Percentiles rank a stretch among this genome's conserved stretches.
Conservation (phyloP, 2,797 vertebrate species). For the Botia kubotai region DNA sequence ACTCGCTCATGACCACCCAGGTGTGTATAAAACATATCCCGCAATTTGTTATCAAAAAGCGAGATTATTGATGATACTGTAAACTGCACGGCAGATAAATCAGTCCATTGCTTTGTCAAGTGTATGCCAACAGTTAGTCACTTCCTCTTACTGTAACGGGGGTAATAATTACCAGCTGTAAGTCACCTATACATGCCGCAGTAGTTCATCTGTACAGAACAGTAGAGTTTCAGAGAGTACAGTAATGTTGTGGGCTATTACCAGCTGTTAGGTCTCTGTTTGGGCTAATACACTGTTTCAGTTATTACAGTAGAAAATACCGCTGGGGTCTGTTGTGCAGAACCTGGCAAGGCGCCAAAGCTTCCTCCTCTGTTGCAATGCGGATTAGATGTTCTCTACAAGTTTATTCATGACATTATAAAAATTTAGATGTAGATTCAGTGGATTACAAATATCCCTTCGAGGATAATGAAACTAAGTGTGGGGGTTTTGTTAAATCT, state of each 20-base stretch:
- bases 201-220: background rate
- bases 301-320: constrained; percentile 44
- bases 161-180: background rate
- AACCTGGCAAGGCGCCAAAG: constrained; percentile 45
- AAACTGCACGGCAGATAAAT: background rate
- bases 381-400: constrained; percentile 58
- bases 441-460: constrained; percentile 35
- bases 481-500: constrained; percentile 4
- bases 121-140: background rate
- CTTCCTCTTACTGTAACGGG: background rate
- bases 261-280: background rate
- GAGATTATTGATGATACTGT: background rate
- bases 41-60: background rate
- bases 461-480: constrained; percentile 39
- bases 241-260: background rate
- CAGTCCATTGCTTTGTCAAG: background rate
- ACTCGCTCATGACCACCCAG: background rate
- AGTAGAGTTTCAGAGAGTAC: background rate
- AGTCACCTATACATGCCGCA: too few species aligned
- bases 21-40: background rate
- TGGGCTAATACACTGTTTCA: constrained; percentile 15
- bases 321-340: constrained; percentile 43
- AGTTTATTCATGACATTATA: constrained; percentile 57
- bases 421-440: constrained; percentile 42
- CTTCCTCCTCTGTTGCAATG: constrained; percentile 37